Conservation (phyloP, 2,888 invertebrate genomes). For the Iselma pallidipennis region DNA sequence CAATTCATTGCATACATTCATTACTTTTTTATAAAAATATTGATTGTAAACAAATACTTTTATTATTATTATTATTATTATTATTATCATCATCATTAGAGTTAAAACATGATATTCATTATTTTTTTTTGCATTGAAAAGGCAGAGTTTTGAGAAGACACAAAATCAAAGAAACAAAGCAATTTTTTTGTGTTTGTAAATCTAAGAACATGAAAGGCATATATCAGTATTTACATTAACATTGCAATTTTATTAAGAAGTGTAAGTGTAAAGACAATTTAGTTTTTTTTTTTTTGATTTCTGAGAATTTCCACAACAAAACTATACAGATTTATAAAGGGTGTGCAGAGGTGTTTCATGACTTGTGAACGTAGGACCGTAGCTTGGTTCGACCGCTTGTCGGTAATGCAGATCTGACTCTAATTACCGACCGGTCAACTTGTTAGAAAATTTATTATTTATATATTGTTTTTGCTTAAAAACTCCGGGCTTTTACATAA, state of each 20-base stretch:
- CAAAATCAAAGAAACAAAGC: slow-evolving; percentile 8
- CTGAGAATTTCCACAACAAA: neutral
- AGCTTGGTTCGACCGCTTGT: too few relatives aligned
- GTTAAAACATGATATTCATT: neutral
- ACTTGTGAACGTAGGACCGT: too few relatives aligned
- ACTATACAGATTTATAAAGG: neutral
- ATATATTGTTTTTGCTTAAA: too few relatives aligned
- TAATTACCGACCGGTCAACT: too few relatives aligned
- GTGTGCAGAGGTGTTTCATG: too few relatives aligned
- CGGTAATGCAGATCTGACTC: too few relatives aligned
- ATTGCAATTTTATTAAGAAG: slow-evolving; percentile 15
- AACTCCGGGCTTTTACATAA: too few relatives aligned
- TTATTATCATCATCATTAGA: too few relatives aligned
- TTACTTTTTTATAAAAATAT: slow-evolving; percentile 27
- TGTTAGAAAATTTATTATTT: too few relatives aligned
- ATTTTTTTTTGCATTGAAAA: slow-evolving; percentile 23
- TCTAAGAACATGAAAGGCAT: slow-evolving; percentile 26
- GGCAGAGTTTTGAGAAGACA: slow-evolving; percentile 24
- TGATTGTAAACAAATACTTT: slow-evolving; percentile 26
- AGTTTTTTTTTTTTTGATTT: neutral
- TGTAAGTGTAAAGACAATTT: neutral
- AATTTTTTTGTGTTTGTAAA: neutral
- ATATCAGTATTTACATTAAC: slow-evolving; percentile 27
- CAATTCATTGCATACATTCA: slow-evolving; percentile 27
- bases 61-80: too few relatives aligned